These are phyloP conservation scores for Crotalus viridis DNA, from an alignment of 2,113 vertebrate genomes.

Conservation along the genomic window DNA sequence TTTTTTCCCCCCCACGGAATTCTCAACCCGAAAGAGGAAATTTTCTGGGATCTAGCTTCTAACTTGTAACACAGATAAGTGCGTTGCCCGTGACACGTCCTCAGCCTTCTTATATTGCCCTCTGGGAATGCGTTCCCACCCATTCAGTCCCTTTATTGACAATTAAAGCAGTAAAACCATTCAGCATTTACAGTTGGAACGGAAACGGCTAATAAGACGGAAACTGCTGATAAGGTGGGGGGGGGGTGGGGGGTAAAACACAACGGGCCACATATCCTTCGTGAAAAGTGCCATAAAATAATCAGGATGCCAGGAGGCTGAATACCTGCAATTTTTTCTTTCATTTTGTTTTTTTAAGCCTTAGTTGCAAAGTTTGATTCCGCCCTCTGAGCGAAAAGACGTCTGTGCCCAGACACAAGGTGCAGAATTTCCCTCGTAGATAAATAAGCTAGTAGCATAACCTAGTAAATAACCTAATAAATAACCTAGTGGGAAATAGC, in stretches of 20 bases:
- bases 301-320: background rate
- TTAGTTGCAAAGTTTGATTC: background rate
- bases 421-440: background rate
- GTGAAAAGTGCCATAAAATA: background rate
- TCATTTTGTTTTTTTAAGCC: background rate
- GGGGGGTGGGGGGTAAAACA: no score
- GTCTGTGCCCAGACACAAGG: background rate
- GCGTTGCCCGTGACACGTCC: background rate
- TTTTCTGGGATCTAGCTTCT: background rate
- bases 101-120: background rate
- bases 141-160: background rate
- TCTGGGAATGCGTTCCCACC: background rate
- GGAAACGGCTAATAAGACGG: background rate
- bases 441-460: background rate
- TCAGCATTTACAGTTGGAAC: background rate
- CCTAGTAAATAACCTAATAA: no score
- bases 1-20: background rate
- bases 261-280: background rate
- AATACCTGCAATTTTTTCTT: background rate
- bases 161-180: background rate
- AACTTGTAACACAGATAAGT: background rate
- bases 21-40: background rate
- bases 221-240: background rate
- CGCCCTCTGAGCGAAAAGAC: background rate
- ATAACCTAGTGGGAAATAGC: background rate